phyloP scores from a whole-genome alignment of 2,888 invertebrate genomes.

The Tridacna crocea region DNA sequence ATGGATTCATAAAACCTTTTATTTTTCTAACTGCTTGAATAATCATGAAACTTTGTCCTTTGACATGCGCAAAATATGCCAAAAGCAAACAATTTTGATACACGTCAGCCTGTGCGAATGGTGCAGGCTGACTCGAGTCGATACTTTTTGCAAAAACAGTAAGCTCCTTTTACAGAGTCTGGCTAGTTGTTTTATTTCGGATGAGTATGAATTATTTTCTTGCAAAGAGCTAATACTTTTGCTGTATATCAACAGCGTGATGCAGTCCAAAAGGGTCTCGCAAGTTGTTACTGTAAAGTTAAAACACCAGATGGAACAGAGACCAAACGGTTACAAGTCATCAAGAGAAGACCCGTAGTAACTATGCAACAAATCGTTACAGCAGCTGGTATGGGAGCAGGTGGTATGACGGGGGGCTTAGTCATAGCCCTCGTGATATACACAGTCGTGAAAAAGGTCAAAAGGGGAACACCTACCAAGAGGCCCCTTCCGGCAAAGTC shows the following conservation, averaged over 20 bases:
- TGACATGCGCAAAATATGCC: no score
- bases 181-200: no score
- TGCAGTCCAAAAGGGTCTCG: slow-evolving; percentile 54
- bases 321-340: slow-evolving; percentile 50
- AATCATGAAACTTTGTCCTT: no score
- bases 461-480: background rate
- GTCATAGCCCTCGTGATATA: slow-evolving; percentile 52
- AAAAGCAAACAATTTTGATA: no score
- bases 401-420: slow-evolving; percentile 57
- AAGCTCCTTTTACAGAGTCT: no score
- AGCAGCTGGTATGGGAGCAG: slow-evolving; percentile 65
- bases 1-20: no score
- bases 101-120: no score
- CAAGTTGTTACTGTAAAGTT: slow-evolving; percentile 58
- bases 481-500: background rate
- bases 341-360: slow-evolving; percentile 52
- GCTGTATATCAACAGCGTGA: slow-evolving; percentile 39
- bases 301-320: slow-evolving; percentile 12
- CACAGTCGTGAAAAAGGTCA: slow-evolving; percentile 45
- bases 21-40: no score
- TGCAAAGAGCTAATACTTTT: no score
- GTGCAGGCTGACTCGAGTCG: no score
- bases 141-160: no score
- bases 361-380: slow-evolving; percentile 49
- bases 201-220: no score